phyloP scores from a whole-genome alignment of 2,797 vertebrate genomes.

The Podarcis siculus region DNA sequence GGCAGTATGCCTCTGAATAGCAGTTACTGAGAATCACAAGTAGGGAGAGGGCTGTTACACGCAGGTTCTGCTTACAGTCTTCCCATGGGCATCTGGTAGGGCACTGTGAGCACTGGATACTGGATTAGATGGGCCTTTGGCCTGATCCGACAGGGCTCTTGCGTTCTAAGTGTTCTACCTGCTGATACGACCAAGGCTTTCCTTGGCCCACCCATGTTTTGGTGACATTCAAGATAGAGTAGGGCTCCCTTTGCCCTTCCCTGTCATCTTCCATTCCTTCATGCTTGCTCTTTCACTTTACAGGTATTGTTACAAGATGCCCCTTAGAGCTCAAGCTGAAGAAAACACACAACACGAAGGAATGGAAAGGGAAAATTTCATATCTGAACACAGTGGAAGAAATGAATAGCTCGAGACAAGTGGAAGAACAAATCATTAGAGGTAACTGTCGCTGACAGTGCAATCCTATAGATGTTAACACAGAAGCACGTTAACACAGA shows the following conservation, averaged over 20 bases:
- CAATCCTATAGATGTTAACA: neutral
- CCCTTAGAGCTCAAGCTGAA: slow-evolving; percentile 62
- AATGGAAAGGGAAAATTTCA: slow-evolving; percentile 47
- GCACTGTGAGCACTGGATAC: too few relatives aligned
- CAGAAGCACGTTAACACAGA: neutral
- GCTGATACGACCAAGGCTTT: neutral
- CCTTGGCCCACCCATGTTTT: neutral
- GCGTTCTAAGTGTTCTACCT: too few relatives aligned
- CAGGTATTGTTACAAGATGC: slow-evolving; percentile 65
- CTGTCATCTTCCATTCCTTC: neutral
- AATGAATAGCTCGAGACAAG: slow-evolving; percentile 22
- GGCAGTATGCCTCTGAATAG: too few relatives aligned
- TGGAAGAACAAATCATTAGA: slow-evolving; percentile 46
- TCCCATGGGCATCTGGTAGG: too few relatives aligned
- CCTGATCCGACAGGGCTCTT: too few relatives aligned
- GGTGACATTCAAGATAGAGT: neutral
- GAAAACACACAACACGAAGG: neutral
- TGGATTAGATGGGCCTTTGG: too few relatives aligned
- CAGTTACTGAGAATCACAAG: too few relatives aligned
- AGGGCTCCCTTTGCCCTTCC: fast-evolving
- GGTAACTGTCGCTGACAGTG: slow-evolving; percentile 14
- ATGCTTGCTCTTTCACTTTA: neutral
- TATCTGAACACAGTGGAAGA: slow-evolving; percentile 2
- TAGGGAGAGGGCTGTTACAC: too few relatives aligned
- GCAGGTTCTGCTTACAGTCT: too few relatives aligned